Evolutionary conservation across 2,888 invertebrate species (phyloP), one percentile per base, ranked within the genome.

Genomic region (Hydrotaea diabolus): DNA sequence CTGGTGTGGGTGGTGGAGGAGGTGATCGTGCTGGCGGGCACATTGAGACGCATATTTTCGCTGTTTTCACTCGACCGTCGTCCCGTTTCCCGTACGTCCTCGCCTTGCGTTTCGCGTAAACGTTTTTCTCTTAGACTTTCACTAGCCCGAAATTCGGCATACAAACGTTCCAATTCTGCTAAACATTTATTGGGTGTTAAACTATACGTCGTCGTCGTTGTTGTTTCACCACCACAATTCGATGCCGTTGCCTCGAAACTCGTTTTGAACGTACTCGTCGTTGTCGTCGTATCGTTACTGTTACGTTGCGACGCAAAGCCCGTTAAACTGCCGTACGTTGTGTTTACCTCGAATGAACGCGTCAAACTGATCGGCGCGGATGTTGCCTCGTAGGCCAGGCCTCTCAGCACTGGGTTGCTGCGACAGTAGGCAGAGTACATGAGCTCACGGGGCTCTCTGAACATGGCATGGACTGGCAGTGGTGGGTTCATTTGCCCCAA

Each of bases 121-220:
- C 73, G 78, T 80, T 86, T 75, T 17, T 89, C 90, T 64, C 89
- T 86, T 71, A 89, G 82, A 89, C 89, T 90, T 90, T 90, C 90
- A 91, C 90, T 91, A 85, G 90, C 91, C 87, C 89, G 90, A 89
- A 90, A 90, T 88, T 90, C 91, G 86, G 91, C 91, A 88, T 91
- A 90, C 81, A 90, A 87, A 85, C 90, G 90, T 87, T 90, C 90
- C 87, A 90, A 88, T 88, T 90, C 90, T 85, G 91, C 91, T 87
- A 91, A 88, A 88, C 90, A 90, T 90, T 90, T 90, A 88, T 90
- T 90, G 85, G 90, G 91, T 76, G 88, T 89, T 87, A 91, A 86
- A 83, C 66, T 80, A 66, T 81, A 81, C 81, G 87, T 80, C 79
- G 75, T 76, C 84, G 87, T 82, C 73, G 78, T 77, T 80, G 81